phyloP scores from a whole-genome alignment of 2,888 invertebrate species.

The Drosophila subquinaria region DNA sequence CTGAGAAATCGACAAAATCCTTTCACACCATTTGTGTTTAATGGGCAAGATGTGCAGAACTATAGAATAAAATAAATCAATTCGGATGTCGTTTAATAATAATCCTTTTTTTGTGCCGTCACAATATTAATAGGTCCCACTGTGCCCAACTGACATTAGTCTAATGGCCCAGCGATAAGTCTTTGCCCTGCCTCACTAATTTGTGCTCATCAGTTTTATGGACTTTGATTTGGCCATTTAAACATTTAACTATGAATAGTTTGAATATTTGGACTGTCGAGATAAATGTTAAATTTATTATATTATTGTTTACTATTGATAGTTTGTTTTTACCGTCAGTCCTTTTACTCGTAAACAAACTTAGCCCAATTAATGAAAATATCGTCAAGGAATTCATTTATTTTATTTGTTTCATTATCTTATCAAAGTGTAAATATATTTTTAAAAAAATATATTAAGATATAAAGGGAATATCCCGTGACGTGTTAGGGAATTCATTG shows the following conservation, averaged over 20 bases:
- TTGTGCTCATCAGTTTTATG: conserved; percentile 62
- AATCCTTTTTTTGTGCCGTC: conserved; percentile 1
- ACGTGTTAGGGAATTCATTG: not conserved
- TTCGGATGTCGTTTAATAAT: not conserved
- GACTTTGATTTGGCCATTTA: conserved; percentile 45
- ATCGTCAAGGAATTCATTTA: not conserved
- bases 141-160: conserved; percentile 25
- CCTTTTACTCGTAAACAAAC: not conserved
- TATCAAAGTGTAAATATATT: not conserved
- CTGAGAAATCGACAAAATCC: conserved; percentile 26
- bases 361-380: not conserved
- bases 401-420: conserved; percentile 10
- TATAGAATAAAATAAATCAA: not conserved
- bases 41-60: conserved; percentile 18
- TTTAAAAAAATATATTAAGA: not conserved
- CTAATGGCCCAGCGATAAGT: conserved; percentile 39
- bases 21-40: conserved; percentile 17
- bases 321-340: not conserved
- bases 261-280: not conserved
- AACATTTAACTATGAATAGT: conserved; percentile 26
- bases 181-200: conserved; percentile 42
- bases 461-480: not conserved
- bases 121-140: conserved; percentile 8
- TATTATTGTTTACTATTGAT: conserved; percentile 3
- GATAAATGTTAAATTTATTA: conserved; percentile 12